These are phyloP conservation scores for Urechis unicinctus DNA, from an alignment of 2,888 invertebrate genomes.

Conservation along the genomic window DNA sequence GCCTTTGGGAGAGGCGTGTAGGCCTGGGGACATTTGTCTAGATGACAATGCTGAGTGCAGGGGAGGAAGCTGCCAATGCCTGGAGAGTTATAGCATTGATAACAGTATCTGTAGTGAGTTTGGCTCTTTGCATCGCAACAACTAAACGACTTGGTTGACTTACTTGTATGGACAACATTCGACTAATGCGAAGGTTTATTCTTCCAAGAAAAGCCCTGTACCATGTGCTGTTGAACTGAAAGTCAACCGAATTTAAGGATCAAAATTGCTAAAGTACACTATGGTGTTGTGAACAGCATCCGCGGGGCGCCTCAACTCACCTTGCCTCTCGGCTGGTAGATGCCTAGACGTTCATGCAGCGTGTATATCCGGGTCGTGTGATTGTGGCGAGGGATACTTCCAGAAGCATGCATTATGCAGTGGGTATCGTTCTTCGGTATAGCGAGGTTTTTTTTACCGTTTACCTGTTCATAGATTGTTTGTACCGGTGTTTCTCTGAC, in stretches of 20 bases:
- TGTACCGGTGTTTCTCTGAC: too few relatives aligned
- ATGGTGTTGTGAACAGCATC: constrained; percentile 10
- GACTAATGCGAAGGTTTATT: too few relatives aligned
- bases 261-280: not conserved
- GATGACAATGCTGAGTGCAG: constrained; percentile 17
- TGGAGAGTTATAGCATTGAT: constrained; percentile 12
- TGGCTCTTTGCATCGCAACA: not conserved
- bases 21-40: constrained; percentile 13
- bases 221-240: too few relatives aligned
- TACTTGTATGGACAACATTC: too few relatives aligned
- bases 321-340: constrained; percentile 14
- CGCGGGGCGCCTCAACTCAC: constrained; percentile 17
- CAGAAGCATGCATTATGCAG: constrained; percentile 11
- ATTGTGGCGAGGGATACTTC: constrained; percentile 8
- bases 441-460: too few relatives aligned
- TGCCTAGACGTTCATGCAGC: constrained; percentile 12
- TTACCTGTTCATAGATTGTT: too few relatives aligned
- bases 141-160: too few relatives aligned
- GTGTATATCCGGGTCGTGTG: constrained; percentile 10
- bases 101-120: constrained; percentile 15
- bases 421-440: constrained; percentile 3
- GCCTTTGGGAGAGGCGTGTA: constrained; percentile 8
- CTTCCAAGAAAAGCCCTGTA: too few relatives aligned
- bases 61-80: constrained; percentile 12
- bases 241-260: not conserved